phyloP scores from a whole-genome alignment of 2,888 invertebrate genomes.

The Portevinia maculata region DNA sequence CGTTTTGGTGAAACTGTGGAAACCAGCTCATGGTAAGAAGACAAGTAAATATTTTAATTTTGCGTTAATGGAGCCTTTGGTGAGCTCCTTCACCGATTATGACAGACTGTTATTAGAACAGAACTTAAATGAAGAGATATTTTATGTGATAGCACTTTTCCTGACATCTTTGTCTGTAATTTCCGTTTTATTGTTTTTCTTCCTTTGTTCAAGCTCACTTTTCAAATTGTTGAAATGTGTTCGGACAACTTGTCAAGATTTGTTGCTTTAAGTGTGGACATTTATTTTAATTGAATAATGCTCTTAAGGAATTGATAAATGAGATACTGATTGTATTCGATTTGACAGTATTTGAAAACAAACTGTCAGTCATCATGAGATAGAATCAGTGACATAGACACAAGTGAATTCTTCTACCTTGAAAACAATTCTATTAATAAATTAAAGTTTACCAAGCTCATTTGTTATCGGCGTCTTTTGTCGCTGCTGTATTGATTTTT shows the following conservation, averaged over 20 bases:
- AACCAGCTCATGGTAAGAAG: constrained; percentile 47
- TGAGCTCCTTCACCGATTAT: constrained; percentile 35
- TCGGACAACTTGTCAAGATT: constrained; percentile 59
- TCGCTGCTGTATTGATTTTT: too few relatives aligned
- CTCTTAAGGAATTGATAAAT: constrained; percentile 55
- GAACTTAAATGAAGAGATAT: constrained; percentile 27
- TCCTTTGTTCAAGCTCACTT: constrained; percentile 30
- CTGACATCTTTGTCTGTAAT: constrained; percentile 53
- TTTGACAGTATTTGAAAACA: constrained; percentile 18
- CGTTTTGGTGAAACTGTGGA: constrained; percentile 21
- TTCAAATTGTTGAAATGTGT: constrained; percentile 40
- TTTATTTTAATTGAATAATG: constrained; percentile 64
- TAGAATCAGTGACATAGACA: constrained; percentile 4
- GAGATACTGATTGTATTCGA: constrained; percentile 63
- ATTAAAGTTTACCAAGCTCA: too few relatives aligned
- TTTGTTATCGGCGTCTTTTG: too few relatives aligned
- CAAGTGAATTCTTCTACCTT: too few relatives aligned
- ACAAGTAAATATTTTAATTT: constrained; percentile 74
- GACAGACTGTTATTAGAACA: constrained; percentile 56
- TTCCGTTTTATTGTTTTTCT: constrained; percentile 41
- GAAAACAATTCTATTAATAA: too few relatives aligned
- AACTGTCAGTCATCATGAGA: background rate
- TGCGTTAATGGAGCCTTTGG: constrained; percentile 69
- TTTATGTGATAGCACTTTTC: constrained; percentile 39
- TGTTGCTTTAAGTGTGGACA: constrained; percentile 49